Evolutionary conservation across 2,888 invertebrate species (phyloP), one percentile per base, ranked within the genome.

Genomic region (Pegoplata infirma): DNA sequence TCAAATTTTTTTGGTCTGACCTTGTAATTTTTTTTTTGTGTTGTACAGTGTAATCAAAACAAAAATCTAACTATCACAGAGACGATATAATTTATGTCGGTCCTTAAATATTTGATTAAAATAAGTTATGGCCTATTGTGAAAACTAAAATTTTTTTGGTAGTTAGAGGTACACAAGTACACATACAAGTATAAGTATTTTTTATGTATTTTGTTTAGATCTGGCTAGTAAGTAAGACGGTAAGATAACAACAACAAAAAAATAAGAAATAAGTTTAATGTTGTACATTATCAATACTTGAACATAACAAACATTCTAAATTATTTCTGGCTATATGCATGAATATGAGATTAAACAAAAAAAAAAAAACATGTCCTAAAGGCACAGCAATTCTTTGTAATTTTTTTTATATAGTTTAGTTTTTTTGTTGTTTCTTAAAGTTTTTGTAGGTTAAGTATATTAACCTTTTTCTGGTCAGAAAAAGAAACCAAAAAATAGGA

Each of bases 401-500:
- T 44, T 14, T 3, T 51, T 32, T 16, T 59, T 59, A 47, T n/a
- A 8, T n/a, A n/a, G n/a, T n/a, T n/a, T n/a, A n/a, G n/a, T n/a
- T n/a, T n/a, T n/a, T n/a, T n/a, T n/a, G n/a, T n/a, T n/a, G n/a
- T 36, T 55, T n/a, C 1, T 17, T 32, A n/a, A n/a, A 10, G 32
- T 55, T 21, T 64, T 28, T 49, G 17, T 19, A 73, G 49, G 64
- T 73, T 58, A 58, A 64, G 28, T 25, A 40, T 56, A 56, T 58
- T 64, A 72, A 56, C 63, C 56, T 58, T 49, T 16, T 46, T 46
- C 16, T 16, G 14, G 55, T 10, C 12, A 32, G 17, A 12, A 55
- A 32, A 6, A n/a, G n/a, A n/a, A n/a, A n/a, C 3, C 8, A 44
- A 7, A 21, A 23, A 58, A 58, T 21, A 14, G 19, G 7, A 21